Evolutionary conservation across 1,140 invertebrate species (phyloP).

Genomic region (Babylonia areolata): DNA sequence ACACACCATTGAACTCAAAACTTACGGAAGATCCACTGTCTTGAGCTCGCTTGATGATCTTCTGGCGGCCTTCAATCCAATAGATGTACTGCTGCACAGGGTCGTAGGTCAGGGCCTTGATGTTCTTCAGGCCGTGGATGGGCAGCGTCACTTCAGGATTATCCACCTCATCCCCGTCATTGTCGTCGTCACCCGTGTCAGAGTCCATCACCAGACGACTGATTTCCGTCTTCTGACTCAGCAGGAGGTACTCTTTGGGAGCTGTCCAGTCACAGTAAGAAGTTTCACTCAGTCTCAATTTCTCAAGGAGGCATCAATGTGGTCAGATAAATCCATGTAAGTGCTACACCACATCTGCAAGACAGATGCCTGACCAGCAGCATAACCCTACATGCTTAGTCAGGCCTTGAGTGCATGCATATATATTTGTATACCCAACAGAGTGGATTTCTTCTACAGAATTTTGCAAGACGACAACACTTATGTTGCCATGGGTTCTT

Average conservation of each 20-base stretch:
- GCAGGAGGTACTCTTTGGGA: constrained; percentile 74
- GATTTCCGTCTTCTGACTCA: constrained; percentile 73
- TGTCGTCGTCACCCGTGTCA: constrained; percentile 45
- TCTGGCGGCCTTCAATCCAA: constrained; percentile 89
- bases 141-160: constrained; percentile 73
- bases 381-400: too few species aligned
- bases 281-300: too few species aligned
- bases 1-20: background rate
- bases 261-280: constrained; percentile 53
- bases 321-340: too few species aligned
- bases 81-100: constrained; percentile 86
- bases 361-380: too few species aligned
- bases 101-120: constrained; percentile 90
- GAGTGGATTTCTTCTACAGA: too few species aligned
- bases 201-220: constrained; percentile 71
- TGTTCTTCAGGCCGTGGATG: constrained; percentile 84
- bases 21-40: constrained; percentile 80
- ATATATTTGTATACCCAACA: too few species aligned
- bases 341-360: too few species aligned
- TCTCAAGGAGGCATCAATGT: too few species aligned
- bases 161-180: constrained; percentile 39
- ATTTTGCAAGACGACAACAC: too few species aligned
- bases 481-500: too few species aligned
- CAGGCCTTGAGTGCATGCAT: too few species aligned
- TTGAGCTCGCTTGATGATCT: constrained; percentile 84